Base-by-base conservation (phyloP, 2,797 vertebrate genomes). In the Synanceia verrucosa region DNA sequence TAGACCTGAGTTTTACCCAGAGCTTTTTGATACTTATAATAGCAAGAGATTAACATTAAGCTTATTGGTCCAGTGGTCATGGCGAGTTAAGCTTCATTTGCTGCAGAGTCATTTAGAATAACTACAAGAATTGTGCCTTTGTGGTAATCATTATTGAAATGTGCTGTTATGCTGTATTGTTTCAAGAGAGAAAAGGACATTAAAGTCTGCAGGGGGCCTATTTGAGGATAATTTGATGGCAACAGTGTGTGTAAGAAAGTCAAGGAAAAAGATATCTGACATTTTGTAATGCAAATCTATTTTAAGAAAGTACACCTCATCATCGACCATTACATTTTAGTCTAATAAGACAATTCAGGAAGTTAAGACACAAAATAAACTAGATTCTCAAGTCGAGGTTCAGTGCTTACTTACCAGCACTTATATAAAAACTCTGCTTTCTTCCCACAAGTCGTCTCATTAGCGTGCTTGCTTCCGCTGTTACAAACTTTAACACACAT, bases 71-170 rank as follows among this genome's bases (percentile, higher is more conserved):
- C 70, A 56, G 65, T 74, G 83, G 79, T 78, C 76, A 75, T 10
- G 69, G 80, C 9, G 11, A 81, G 85, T 89, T 82, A 66, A 82
- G 76, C 81, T 78, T 87, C 80, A 88, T 86, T 91, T 86, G 71
- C 79, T 69, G 51, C 74, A 76, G 73, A 84, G 70, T 68, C 67
- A 69, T 82, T 88, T 84, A 72, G 63, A 89, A 77, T 58, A 84
- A 78, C 48, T 82, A 69, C 63, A 76, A 71, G 58, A 78, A 78
- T 60, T 29, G 66, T 63, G 70, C 41, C 37, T 86, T 69, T 70
- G 61, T 68, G 66, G 70, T 83, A 67, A 83, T 83, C 64, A 72
- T 76, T 86, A 76, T 59, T 78, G 58, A 78, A 83, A 79, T 82
- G 70, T 65, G 53, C 60, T 72, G 65, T 70, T 50, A 43, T 74